Evolutionary conservation across 2,888 invertebrate species (phyloP).

Genomic region (Nymphalis polychloros): DNA sequence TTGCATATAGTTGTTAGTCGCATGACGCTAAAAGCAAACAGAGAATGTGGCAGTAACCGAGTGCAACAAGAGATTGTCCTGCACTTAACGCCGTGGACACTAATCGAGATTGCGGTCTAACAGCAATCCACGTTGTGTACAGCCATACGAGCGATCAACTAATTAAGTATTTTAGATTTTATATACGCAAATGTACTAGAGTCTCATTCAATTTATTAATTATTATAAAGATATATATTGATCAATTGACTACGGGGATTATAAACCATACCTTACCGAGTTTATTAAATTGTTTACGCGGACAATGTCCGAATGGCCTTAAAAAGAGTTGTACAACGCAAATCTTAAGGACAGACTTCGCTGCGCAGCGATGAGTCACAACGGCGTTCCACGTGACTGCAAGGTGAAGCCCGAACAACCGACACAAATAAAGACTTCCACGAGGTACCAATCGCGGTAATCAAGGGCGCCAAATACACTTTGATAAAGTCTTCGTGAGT

Average conservation of each 20-base stretch:
- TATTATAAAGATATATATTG: too few relatives aligned
- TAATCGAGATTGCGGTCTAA: conserved; percentile 7
- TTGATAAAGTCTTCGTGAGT: not conserved
- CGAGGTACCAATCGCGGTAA: conserved; percentile 18
- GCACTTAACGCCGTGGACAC: conserved; percentile 8
- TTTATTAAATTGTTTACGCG: conserved; percentile 5
- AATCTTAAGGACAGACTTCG: conserved; percentile 40
- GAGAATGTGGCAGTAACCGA: conserved; percentile 1
- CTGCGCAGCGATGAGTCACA: conserved; percentile 56
- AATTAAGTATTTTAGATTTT: not conserved
- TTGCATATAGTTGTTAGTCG: conserved; percentile 1
- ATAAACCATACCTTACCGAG: too few relatives aligned
- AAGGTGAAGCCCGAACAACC: conserved; percentile 61
- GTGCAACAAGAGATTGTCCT: not conserved
- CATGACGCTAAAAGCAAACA: conserved; percentile 9
- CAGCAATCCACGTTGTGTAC: conserved; percentile 4
- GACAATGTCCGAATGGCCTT: conserved; percentile 8
- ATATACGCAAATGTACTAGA: too few relatives aligned
- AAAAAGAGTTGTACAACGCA: conserved; percentile 29
- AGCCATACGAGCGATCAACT: not conserved
- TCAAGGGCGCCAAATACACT: conserved; percentile 13
- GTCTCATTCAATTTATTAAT: too few relatives aligned
- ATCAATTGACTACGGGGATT: too few relatives aligned
- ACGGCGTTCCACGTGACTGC: conserved; percentile 59
- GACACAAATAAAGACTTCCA: conserved; percentile 33